These are phyloP conservation scores for Halichondria panicea DNA, from an alignment of 37 sponge, comb jelly and placozoan species.

Conservation along the genomic window DNA sequence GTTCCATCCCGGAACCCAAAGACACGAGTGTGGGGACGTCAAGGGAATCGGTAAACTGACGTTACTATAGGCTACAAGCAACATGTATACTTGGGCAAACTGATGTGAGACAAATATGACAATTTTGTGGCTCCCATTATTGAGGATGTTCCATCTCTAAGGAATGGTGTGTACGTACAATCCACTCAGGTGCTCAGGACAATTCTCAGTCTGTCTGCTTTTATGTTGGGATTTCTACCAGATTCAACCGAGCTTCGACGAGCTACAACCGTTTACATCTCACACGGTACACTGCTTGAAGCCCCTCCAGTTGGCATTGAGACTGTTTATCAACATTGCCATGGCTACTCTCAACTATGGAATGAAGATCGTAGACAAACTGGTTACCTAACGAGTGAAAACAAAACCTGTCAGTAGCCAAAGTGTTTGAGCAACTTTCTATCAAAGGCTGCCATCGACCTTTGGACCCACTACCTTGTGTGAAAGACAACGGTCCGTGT, in stretches of 20 bases:
- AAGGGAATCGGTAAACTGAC: slow-evolving; percentile 54
- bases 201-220: slow-evolving; percentile 57
- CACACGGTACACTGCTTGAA: slow-evolving; percentile 19
- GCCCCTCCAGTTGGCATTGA: slow-evolving; percentile 35
- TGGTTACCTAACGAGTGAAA: background rate
- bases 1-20: slow-evolving; percentile 20
- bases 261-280: slow-evolving; percentile 28
- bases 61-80: slow-evolving; percentile 31
- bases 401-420: background rate
- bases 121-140: background rate
- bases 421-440: slow-evolving; percentile 26
- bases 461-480: slow-evolving; percentile 36
- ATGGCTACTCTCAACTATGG: background rate
- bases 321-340: slow-evolving; percentile 12
- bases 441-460: slow-evolving; percentile 17
- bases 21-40: slow-evolving; percentile 20
- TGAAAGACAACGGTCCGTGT: background rate
- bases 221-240: slow-evolving; percentile 55
- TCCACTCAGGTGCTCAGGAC: slow-evolving; percentile 51
- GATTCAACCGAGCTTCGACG: background rate
- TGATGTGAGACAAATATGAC: slow-evolving; percentile 26
- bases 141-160: background rate
- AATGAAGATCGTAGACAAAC: background rate
- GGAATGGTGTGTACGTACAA: slow-evolving; percentile 32
- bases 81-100: slow-evolving; percentile 15